Evolutionary conservation across 2,888 invertebrate species (phyloP), one percentile per base, ranked within the genome.

Genomic region (Poecilus cupreus): DNA sequence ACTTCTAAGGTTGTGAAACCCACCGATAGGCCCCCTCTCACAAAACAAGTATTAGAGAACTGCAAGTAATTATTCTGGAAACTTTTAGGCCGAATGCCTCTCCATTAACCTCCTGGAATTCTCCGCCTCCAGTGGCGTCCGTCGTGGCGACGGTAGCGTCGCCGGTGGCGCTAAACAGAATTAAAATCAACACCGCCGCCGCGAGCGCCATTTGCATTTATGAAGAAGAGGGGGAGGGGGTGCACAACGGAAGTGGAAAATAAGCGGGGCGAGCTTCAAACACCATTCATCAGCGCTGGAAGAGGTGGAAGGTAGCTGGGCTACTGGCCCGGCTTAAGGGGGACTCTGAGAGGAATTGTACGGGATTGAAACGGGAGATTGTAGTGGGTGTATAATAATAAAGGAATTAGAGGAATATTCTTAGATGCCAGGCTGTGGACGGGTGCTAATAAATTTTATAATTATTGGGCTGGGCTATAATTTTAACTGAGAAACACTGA

Each of bases 171-270:
- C 46, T 43, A 68, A 68, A 68, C 68, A 39, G 72, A 72, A 72
- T 72, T 72, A 72, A 46, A 72, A 72, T 72, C 72, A 72, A 72
- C 72, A 72, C 43, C 46, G 18, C 37, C 39, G 18, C 54, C 18
- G 18, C 72, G 39, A 72, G 22, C 24, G 72, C 39, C 39, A 72
- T 72, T 72, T 72, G 43, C 72, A 72, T 72, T 72, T 72, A 72
- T 72, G 46, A 37, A 70, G 32, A 39, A 39, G 4, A 16, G 37
- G 72, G 43, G 20, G 13, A 39, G 4, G 37, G 37, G 72, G 43
- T 10, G 13, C 26, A 6, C 24, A 64, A 70, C 24, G 60, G 60
- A 60, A 60, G 60, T 60, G 26, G 26, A 60, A 60, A 43, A 72
- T 24, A 72, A 72, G 72, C 72, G 43, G 22, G 60, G 26, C 60